phyloP scores from a whole-genome alignment of 2,797 vertebrate genomes.

The Naso thynnoides region DNA sequence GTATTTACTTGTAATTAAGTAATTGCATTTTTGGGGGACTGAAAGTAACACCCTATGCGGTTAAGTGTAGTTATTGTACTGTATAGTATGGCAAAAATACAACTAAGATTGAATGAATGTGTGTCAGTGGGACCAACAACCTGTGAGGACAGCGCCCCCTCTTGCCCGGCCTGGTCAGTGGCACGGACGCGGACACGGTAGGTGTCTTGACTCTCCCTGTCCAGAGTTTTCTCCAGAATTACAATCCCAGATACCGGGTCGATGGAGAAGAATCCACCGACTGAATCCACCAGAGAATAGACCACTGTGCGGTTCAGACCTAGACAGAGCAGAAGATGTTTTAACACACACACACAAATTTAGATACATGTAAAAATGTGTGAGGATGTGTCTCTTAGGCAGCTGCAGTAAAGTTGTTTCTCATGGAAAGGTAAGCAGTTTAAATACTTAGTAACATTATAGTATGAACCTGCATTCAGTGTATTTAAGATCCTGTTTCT shows the following conservation, averaged over 20 bases:
- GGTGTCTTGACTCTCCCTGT: conserved; percentile 90
- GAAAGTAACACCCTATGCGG: too few relatives aligned
- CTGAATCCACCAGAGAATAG: conserved; percentile 91
- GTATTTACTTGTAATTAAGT: too few relatives aligned
- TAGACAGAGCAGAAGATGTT: conserved; percentile 63
- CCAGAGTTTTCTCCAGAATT: conserved; percentile 90
- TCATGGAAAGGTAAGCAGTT: neutral
- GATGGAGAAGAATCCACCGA: conserved; percentile 91
- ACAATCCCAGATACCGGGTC: conserved; percentile 92
- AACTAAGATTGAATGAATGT: neutral
- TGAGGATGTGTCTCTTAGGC: neutral
- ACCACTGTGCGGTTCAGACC: conserved; percentile 91
- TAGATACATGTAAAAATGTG: neutral
- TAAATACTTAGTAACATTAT: neutral
- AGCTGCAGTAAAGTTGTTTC: neutral
- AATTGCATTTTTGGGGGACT: too few relatives aligned
- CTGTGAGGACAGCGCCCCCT: conserved; percentile 89
- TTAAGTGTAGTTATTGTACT: neutral
- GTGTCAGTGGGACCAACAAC: conserved; percentile 58
- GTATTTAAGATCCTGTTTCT: neutral
- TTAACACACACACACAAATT: neutral
- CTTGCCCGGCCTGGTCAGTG: conserved; percentile 89
- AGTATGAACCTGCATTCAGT: conserved; percentile 1
- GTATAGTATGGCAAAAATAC: neutral
- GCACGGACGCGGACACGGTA: conserved; percentile 90